These are phyloP conservation scores for Sycophaga agraensis DNA, from an alignment of 1,140 invertebrate genomes.

Conservation along the genomic window DNA sequence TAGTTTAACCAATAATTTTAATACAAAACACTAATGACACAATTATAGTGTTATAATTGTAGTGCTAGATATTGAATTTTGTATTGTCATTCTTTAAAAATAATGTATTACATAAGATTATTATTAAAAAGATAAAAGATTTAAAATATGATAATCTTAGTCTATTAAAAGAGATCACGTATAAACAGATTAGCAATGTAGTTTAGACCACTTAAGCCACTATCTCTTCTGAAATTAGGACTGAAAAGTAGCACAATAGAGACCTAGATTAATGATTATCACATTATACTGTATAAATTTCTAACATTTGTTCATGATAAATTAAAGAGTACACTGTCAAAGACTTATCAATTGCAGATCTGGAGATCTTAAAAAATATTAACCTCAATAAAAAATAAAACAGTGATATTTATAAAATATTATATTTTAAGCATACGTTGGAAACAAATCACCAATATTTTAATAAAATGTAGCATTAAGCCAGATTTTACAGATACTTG, in stretches of 20 bases:
- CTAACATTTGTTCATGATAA: constrained; percentile 22
- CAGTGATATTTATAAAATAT: not conserved
- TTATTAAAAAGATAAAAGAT: not conserved
- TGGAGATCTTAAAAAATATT: constrained; percentile 1
- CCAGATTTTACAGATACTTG: not conserved
- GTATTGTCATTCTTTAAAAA: not conserved
- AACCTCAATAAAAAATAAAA: not conserved
- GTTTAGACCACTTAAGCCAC: constrained; percentile 7
- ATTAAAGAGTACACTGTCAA: not conserved
- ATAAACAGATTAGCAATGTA: constrained; percentile 19
- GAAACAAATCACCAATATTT: not conserved
- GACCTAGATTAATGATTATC: constrained; percentile 17
- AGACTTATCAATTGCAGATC: constrained; percentile 9
- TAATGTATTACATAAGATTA: not conserved
- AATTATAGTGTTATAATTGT: not conserved
- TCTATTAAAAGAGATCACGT: not conserved
- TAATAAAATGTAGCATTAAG: not conserved
- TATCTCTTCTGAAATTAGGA: constrained; percentile 20
- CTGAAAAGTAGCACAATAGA: constrained; percentile 20
- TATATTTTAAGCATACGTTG: not conserved
- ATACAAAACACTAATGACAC: not conserved
- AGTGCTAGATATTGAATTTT: not conserved
- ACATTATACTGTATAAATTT: constrained; percentile 3
- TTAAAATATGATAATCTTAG: not conserved
- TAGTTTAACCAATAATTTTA: not conserved